A percentile compares a stretch with the other conserved stretches of the same genome.
phyloP scores from a whole-genome alignment of 2,113 vertebrate genomes.

The Cettia cetti region DNA sequence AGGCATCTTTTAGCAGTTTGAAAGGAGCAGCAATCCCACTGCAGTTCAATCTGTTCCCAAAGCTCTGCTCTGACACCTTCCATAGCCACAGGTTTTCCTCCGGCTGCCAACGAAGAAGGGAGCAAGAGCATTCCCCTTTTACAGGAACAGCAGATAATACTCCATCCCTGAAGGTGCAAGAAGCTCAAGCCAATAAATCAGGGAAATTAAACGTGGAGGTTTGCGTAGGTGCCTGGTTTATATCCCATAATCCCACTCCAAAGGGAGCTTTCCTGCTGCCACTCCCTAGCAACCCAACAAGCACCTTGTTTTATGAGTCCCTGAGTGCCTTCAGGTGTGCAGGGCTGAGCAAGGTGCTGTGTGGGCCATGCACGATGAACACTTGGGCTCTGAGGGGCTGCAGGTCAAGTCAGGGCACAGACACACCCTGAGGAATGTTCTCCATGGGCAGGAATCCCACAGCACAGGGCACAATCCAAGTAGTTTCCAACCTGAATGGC shows the following conservation, averaged over 20 bases:
- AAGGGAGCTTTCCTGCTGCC: background rate
- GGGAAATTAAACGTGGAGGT: slow-evolving; percentile 17
- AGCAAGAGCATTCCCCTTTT: background rate
- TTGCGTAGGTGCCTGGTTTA: background rate
- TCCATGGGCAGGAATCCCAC: background rate
- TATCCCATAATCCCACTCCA: background rate
- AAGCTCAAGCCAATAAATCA: slow-evolving; percentile 54
- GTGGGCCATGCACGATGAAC: background rate
- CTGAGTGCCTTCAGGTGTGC: background rate
- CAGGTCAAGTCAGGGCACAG: background rate
- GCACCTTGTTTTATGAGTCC: background rate
- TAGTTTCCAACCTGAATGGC: background rate
- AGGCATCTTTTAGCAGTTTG: background rate
- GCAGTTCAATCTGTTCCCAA: background rate
- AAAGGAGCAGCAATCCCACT: background rate
- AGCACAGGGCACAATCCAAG: accelerated
- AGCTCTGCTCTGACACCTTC: background rate
- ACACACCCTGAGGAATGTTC: background rate
- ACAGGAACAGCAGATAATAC: background rate
- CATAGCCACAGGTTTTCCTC: background rate
- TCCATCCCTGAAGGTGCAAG: slow-evolving; percentile 42
- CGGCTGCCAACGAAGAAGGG: background rate
- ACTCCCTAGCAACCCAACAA: background rate
- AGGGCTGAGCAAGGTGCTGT: background rate
- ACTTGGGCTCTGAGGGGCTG: background rate